Evolutionary conservation across 2,113 vertebrate species (phyloP), one percentile per base, ranked within the genome.

Genomic region (Notarius lentiginosus): DNA sequence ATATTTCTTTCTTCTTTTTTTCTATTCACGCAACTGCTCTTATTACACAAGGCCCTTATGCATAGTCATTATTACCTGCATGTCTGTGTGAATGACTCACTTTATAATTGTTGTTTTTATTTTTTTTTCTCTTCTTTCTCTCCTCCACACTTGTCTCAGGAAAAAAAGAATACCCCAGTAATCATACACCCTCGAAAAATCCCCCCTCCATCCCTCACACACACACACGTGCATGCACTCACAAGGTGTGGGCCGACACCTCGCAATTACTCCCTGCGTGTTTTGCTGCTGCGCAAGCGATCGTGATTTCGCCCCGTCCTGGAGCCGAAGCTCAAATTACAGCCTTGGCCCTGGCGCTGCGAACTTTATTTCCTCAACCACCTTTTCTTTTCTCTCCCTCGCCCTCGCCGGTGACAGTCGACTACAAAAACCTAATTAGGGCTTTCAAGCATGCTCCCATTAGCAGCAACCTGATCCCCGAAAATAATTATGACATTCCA

Each of bases 401-500:
- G 70, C 58, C 56, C 82, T 87, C 83, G 83, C 95, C 93, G 88
- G 95, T 95, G 96, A 95, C 92, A 94, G 94, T 93, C 93, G 93
- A 93, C 92, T 93, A 96, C 96, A 96, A 96, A 87, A 95, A 96
- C 93, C 96, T 97, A 98, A 98, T 98, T 97, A 96, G 95, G 95
- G 96, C 96, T 96, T 97, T 95, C 95, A 96, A 93, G 92, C 91
- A 90, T 90, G 94, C 94, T 91, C 92, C 95, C 92, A 95, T 95
- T 96, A 96, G 93, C 90, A 92, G 95, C 94, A 96, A 97, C 96
- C 92, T 92, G 95, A 97, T 96, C 95, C 95, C 91, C 92, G 92
- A 93, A 96, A 97, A 97, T 96, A 97, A 97, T 96, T 96, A 96
- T 94, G 90, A 95, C 96, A 97, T 96, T 96, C 96, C 95, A 90